phyloP scores from a whole-genome alignment of 1,140 invertebrate species.

The Lepidurus arcticus region DNA sequence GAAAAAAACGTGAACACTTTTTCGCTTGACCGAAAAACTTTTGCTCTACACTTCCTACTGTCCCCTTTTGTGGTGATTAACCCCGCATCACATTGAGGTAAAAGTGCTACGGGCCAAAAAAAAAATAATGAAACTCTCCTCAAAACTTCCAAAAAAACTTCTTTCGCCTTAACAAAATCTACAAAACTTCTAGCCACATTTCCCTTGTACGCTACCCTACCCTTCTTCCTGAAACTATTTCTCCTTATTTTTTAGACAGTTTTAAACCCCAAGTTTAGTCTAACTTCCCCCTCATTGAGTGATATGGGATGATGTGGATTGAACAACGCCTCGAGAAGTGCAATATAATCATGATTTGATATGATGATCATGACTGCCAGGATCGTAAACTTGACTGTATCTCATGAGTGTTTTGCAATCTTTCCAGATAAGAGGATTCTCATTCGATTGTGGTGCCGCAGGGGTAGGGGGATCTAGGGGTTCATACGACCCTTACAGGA shows the following conservation, averaged over 20 bases:
- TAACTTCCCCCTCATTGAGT: too few species aligned
- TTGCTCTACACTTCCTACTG: neutral
- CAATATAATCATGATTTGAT: too few species aligned
- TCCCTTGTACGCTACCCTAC: neutral
- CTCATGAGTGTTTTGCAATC: neutral
- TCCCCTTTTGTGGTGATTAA: neutral
- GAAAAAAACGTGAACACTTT: neutral
- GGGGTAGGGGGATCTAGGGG: slow-evolving; percentile 16
- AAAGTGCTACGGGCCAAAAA: neutral
- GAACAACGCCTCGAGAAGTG: too few species aligned
- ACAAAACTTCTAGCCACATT: neutral
- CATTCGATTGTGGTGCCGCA: neutral
- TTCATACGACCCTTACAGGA: neutral
- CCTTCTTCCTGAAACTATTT: neutral
- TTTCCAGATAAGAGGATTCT: slow-evolving; percentile 1
- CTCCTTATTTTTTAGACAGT: neutral
- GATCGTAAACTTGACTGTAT: neutral
- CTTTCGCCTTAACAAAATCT: too few species aligned
- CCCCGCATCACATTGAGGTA: neutral
- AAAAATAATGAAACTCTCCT: too few species aligned
- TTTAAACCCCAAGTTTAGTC: neutral
- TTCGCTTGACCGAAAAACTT: neutral
- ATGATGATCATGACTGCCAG: too few species aligned
- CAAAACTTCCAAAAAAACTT: too few species aligned
- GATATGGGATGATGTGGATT: too few species aligned